Base-by-base conservation (phyloP, 2,888 invertebrate genomes). In the Altica lythri region DNA sequence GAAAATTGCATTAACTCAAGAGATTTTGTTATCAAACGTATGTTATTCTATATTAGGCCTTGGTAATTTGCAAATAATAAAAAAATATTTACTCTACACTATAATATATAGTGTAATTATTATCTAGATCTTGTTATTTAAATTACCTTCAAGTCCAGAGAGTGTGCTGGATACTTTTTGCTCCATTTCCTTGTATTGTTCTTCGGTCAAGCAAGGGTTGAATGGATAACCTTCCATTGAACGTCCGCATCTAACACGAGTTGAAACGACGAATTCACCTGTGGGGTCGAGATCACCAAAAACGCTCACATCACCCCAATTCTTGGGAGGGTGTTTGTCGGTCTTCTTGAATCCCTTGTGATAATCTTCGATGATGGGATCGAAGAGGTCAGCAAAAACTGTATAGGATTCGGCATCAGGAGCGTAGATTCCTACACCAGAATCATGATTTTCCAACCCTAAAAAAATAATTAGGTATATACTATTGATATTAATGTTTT, bases 131-230 rank as follows among this genome's bases (percentile, higher is more conserved):
- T n/a, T n/a, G n/a, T n/a, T n/a, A n/a, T n/a, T n/a, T n/a, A n/a
- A n/a, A n/a, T 17, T 30, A 62, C 60, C 60, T 70, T 89, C 86
- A 59, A 94, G 82, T 19, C 89, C 89, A 32, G 89, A 88, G 65
- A 94, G 83, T 60, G 92, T 92, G 72, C 80, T 73, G 66, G 91
- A 86, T 8, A 93, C 91, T 77, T 95, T 95, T 52, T 86, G 83
- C 77, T 96, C 95, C 95, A 97, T 95, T 79, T 95, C 95, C 79
- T 92, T 92, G 86, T 96, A 96, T 81, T 96, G 95, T 71, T 89
- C 91, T 81, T 96, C 95, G 57, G 92, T 94, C 62, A 97, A 79
- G 82, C 95, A 95, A 65, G 96, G 96, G 83, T 96, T 97, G 89
- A 97, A 96, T 67, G 95, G 95, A 78, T 95, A 96, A 57, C 96